Evolutionary conservation across 1,140 invertebrate species (phyloP).

Genomic region (Sesamia nonagrioides): DNA sequence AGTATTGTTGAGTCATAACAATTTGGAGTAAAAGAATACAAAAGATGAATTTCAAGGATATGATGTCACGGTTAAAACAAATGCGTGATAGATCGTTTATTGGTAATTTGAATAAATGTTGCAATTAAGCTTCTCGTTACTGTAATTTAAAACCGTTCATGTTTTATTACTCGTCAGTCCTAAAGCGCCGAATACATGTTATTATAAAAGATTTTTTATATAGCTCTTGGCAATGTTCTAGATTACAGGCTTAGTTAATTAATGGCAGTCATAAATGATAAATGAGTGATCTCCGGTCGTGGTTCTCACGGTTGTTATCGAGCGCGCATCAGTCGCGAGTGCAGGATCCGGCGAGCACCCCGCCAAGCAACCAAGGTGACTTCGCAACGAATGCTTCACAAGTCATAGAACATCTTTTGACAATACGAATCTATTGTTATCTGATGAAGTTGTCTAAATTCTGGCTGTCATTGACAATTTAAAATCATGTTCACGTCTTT

Average conservation of each 20-base stretch:
- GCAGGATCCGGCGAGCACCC: constrained; percentile 30
- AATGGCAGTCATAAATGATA: constrained; percentile 30
- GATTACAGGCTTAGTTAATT: constrained; percentile 38
- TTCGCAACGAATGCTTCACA: constrained; percentile 15
- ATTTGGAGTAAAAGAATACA: constrained; percentile 44
- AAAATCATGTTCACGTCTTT: not conserved
- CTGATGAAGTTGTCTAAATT: constrained; percentile 26
- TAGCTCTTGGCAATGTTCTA: constrained; percentile 33
- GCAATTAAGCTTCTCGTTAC: constrained; percentile 41
- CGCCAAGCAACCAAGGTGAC: constrained; percentile 28
- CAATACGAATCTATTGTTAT: constrained; percentile 1
- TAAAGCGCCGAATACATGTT: not conserved
- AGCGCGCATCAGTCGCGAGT: constrained; percentile 17
- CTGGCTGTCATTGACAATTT: not conserved
- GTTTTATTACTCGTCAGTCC: constrained; percentile 6
- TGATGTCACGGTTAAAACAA: constrained; percentile 41
- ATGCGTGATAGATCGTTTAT: constrained; percentile 43
- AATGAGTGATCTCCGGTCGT: constrained; percentile 24
- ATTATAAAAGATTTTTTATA: constrained; percentile 20
- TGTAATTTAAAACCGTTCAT: constrained; percentile 39
- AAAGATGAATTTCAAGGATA: constrained; percentile 41
- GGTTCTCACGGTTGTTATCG: constrained; percentile 38
- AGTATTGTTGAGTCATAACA: constrained; percentile 45
- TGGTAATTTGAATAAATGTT: constrained; percentile 39
- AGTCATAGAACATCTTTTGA: constrained; percentile 13